A percentile compares a stretch with the other conserved stretches of the same genome.
These are phyloP conservation scores for Morinoia aosen DNA, from an alignment of 2,888 invertebrate genomes.

Conservation along the genomic window DNA sequence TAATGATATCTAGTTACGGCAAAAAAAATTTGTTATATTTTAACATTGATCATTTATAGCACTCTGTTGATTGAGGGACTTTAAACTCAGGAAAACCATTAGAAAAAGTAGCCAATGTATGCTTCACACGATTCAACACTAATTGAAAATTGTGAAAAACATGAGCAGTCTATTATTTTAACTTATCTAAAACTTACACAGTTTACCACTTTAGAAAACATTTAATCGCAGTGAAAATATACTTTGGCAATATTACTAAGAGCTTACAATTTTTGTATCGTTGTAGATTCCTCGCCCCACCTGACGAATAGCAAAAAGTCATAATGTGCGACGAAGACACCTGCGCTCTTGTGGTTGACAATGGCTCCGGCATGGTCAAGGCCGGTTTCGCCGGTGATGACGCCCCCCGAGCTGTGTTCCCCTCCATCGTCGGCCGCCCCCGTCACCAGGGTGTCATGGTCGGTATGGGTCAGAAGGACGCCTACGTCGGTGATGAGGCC, in stretches of 20 bases:
- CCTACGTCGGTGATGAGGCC: slow-evolving; percentile 96
- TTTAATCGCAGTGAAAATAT: background rate
- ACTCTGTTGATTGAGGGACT: too few species aligned
- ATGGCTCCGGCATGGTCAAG: slow-evolving; percentile 67
- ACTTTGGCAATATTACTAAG: background rate
- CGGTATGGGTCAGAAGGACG: slow-evolving; percentile 98
- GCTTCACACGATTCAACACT: too few species aligned
- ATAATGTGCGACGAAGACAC: slow-evolving; percentile 66
- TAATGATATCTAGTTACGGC: too few species aligned
- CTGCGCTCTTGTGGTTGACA: slow-evolving; percentile 63
- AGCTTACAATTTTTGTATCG: background rate
- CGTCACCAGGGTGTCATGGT: slow-evolving; percentile 87
- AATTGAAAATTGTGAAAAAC: background rate
- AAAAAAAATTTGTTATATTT: too few species aligned
- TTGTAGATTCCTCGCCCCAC: background rate
- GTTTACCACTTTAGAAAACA: background rate
- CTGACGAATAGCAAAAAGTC: background rate
- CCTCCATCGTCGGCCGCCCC: slow-evolving; percentile 45
- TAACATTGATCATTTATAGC: too few species aligned
- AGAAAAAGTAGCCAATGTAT: too few species aligned
- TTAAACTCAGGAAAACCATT: too few species aligned
- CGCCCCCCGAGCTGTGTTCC: slow-evolving; percentile 54
- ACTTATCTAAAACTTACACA: background rate
- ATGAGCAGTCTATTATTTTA: background rate
- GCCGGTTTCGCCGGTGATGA: slow-evolving; percentile 67